Percentiles rank a stretch among this genome's conserved stretches.
Conservation (phyloP, 2,888 invertebrate species). For the Tiphia femorata region DNA sequence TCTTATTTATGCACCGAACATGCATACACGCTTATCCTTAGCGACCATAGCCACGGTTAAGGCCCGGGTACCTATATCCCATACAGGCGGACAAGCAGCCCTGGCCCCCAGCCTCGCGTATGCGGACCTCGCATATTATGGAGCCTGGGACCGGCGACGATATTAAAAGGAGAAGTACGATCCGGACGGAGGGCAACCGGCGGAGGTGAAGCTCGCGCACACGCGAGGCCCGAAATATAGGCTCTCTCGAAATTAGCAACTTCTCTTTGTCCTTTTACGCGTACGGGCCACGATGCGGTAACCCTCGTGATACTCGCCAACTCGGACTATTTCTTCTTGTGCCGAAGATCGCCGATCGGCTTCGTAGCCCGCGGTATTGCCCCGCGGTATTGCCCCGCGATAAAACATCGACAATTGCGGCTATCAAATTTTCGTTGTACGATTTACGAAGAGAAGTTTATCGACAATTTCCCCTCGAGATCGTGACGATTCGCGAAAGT, state of each 20-base stretch:
- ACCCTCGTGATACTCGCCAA: too few relatives aligned
- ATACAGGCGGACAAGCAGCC: constrained; percentile 47
- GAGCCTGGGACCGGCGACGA: constrained; percentile 49
- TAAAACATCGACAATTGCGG: too few relatives aligned
- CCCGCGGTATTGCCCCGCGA: too few relatives aligned
- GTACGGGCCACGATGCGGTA: too few relatives aligned
- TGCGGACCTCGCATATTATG: constrained; percentile 59
- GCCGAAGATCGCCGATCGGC: too few relatives aligned
- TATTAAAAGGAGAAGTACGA: constrained; percentile 46
- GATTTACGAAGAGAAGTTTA: too few relatives aligned
- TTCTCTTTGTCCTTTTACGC: constrained; percentile 51
- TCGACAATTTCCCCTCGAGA: too few relatives aligned
- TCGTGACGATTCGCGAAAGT: too few relatives aligned
- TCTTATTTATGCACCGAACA: constrained; percentile 67
- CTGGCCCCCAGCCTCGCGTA: constrained; percentile 44
- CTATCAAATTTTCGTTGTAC: too few relatives aligned
- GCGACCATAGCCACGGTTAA: constrained; percentile 53
- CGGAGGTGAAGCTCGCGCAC: constrained; percentile 45
- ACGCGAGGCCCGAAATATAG: constrained; percentile 49
- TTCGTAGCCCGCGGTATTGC: too few relatives aligned
- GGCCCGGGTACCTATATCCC: constrained; percentile 56
- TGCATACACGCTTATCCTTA: constrained; percentile 60
- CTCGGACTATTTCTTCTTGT: too few relatives aligned
- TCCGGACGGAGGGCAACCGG: constrained; percentile 19
- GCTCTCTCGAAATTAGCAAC: constrained; percentile 62